Conservation (phyloP, 2,888 invertebrate genomes). For the Erebia epiphron region DNA sequence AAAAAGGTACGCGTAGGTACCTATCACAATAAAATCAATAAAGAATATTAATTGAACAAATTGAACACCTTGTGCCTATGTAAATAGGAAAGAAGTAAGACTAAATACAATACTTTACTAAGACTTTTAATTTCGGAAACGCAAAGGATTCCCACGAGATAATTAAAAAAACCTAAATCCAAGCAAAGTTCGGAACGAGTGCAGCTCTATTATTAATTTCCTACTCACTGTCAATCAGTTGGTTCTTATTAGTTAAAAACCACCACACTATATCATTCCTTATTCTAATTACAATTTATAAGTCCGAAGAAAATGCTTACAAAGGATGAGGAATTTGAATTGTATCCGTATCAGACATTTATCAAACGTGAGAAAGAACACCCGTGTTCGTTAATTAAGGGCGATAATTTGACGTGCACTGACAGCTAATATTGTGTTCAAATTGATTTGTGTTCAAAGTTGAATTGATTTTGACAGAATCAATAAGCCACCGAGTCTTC, state of each 20-base stretch:
- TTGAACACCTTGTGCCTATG: no score
- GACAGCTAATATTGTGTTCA: constrained; percentile 79
- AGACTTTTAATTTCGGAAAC: no score
- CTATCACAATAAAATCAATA: no score
- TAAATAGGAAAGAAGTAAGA: no score
- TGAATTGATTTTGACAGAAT: constrained; percentile 81
- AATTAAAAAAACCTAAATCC: no score
- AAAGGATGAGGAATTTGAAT: constrained; percentile 33
- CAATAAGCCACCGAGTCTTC: constrained; percentile 78
- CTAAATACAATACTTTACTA: no score
- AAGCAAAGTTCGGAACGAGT: not conserved
- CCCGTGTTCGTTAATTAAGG: constrained; percentile 69
- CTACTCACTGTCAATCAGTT: not conserved
- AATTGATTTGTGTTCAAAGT: constrained; percentile 82
- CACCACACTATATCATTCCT: constrained; percentile 20
- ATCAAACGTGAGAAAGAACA: constrained; percentile 68
- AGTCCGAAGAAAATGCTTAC: constrained; percentile 28
- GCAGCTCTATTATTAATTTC: not conserved
- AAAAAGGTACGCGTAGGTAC: no score
- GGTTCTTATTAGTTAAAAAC: constrained; percentile 9
- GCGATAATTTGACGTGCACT: constrained; percentile 75
- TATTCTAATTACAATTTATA: constrained; percentile 28
- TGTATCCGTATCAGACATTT: constrained; percentile 46
- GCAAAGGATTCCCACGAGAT: no score
- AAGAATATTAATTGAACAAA: no score